Evolutionary conservation across 53 echinoderm and acorn worm species (phyloP).

Genomic region (Pentamera pediparva): DNA sequence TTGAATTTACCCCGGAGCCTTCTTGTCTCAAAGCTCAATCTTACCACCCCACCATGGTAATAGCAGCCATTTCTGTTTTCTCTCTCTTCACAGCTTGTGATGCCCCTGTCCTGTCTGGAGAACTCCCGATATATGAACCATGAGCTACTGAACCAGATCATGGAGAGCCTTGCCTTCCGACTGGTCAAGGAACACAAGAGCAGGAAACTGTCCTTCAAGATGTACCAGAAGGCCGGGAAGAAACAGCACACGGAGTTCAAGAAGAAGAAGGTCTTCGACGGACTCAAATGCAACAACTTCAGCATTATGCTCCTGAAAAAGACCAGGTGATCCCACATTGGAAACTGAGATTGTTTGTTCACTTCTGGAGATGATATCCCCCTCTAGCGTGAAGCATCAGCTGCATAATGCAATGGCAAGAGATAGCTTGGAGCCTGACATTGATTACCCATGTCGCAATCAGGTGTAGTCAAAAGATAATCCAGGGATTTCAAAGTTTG

Average conservation of each 20-base stretch:
- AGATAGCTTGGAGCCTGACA: no score
- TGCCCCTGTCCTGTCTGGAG: conserved; percentile 75
- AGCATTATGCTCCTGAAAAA: conserved; percentile 32
- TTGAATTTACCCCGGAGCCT: no score
- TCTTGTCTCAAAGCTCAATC: no score
- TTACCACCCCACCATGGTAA: no score
- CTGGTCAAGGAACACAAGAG: conserved; percentile 60
- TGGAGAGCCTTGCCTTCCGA: conserved; percentile 61
- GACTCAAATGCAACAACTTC: conserved; percentile 79
- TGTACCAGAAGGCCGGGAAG: conserved; percentile 50
- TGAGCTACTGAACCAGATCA: conserved; percentile 54
- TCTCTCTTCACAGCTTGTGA: conserved; percentile 51
- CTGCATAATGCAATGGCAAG: no score
- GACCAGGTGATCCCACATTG: not conserved
- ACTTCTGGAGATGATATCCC: no score
- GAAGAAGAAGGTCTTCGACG: conserved; percentile 56
- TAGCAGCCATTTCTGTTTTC: not conserved
- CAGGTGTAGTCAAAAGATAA: no score
- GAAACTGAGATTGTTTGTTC: no score
- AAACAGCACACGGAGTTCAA: conserved; percentile 16
- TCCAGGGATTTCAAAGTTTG: no score
- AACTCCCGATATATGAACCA: conserved; percentile 76
- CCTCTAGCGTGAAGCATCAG: no score
- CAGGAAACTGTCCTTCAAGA: conserved; percentile 68
- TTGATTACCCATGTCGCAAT: no score